Evolutionary conservation across 2,888 invertebrate genomes (phyloP).

Genomic region (Caprella mutica): DNA sequence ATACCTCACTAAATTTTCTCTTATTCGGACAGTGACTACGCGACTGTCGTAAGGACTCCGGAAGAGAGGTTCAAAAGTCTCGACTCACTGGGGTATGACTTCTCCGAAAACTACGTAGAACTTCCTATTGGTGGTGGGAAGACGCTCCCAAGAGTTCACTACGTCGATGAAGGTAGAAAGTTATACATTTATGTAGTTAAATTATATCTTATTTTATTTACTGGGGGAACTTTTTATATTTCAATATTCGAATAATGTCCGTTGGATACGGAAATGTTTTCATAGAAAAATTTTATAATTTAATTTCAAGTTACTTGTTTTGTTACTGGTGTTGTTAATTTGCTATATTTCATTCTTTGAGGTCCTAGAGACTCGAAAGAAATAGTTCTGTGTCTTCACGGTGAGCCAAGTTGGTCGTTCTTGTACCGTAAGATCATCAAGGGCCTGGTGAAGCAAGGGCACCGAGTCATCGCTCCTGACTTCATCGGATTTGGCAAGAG

Average conservation of each 20-base stretch:
- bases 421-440: slow-evolving; percentile 26
- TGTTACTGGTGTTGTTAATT: neutral
- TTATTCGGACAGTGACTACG: too few species aligned
- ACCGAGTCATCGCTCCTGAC: slow-evolving; percentile 30
- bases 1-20: too few species aligned
- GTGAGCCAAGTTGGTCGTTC: slow-evolving; percentile 30
- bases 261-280: neutral
- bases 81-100: slow-evolving; percentile 15
- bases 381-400: slow-evolving; percentile 25
- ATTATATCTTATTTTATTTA: neutral
- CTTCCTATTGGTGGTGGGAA: slow-evolving; percentile 22
- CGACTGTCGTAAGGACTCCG: slow-evolving; percentile 21
- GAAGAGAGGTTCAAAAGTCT: slow-evolving; percentile 14
- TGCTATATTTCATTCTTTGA: too few species aligned
- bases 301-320: neutral
- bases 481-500: slow-evolving; percentile 33
- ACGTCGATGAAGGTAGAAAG: slow-evolving; percentile 23
- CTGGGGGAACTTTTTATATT: neutral
- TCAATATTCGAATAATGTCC: neutral
- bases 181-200: too few species aligned
- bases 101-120: slow-evolving; percentile 18
- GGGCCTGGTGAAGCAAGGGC: slow-evolving; percentile 16
- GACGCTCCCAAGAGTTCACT: slow-evolving; percentile 26
- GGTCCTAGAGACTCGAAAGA: slow-evolving; percentile 24
- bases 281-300: too few species aligned